Conservation (phyloP, 2,888 invertebrate species). For the Villa cingulata region DNA sequence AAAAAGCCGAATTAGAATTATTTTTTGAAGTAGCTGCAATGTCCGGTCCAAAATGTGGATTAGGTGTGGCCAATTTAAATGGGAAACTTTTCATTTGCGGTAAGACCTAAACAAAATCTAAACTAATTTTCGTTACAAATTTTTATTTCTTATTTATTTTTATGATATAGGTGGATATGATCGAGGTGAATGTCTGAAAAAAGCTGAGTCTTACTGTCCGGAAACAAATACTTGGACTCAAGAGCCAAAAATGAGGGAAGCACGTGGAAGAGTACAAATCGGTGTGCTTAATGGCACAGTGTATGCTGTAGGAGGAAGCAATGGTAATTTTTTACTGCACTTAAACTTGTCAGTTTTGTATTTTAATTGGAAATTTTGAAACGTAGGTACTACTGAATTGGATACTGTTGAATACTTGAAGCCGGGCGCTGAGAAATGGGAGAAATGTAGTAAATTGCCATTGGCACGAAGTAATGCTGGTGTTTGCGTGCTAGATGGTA, state of each 20-base stretch:
- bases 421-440: constrained; percentile 40
- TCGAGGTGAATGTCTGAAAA: constrained; percentile 64
- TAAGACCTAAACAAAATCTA: constrained; percentile 1
- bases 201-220: constrained; percentile 62
- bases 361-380: background rate
- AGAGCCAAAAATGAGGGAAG: constrained; percentile 55
- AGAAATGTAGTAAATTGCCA: constrained; percentile 40
- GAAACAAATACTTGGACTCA: constrained; percentile 52
- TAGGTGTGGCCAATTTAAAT: constrained; percentile 57
- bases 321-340: constrained; percentile 39
- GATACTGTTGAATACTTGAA: constrained; percentile 46
- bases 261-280: constrained; percentile 66
- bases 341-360: background rate
- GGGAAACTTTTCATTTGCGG: constrained; percentile 62
- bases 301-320: constrained; percentile 71
- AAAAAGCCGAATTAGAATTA: constrained; percentile 38
- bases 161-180: constrained; percentile 51
- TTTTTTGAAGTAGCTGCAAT: constrained; percentile 47
- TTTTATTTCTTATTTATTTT: too few species aligned
- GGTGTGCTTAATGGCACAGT: constrained; percentile 52
- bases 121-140: background rate
- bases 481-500: constrained; percentile 48
- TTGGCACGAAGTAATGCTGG: constrained; percentile 57
- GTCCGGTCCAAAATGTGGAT: constrained; percentile 57
- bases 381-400: constrained; percentile 49